Percentiles rank a stretch among this genome's conserved stretches.
phyloP scores from a whole-genome alignment of 2,797 vertebrate genomes.

The Sebastes ruberrimus region DNA sequence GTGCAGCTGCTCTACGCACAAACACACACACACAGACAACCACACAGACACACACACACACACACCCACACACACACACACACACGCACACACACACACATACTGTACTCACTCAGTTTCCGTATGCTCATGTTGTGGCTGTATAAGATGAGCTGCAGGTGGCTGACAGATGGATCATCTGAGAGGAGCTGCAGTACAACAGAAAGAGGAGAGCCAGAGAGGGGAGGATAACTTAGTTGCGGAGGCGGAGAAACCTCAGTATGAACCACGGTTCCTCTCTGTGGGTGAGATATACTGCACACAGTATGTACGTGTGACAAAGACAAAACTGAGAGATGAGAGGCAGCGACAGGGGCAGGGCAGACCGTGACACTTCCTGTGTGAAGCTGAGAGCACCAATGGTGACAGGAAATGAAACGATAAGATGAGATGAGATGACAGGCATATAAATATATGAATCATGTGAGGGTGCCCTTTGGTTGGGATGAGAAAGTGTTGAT shows the following conservation, averaged over 20 bases:
- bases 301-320: conserved; percentile 1
- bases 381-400: background rate
- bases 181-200: background rate
- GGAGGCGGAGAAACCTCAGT: background rate
- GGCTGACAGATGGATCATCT: conserved; percentile 20
- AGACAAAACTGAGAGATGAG: conserved; percentile 21
- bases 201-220: background rate
- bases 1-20: background rate
- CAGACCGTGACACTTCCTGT: conserved; percentile 67
- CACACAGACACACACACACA: too few relatives aligned
- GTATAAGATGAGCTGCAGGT: conserved; percentile 7
- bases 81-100: too few relatives aligned
- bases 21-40: background rate
- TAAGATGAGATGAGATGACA: conserved; percentile 3
- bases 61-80: too few relatives aligned
- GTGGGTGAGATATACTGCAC: conserved; percentile 2
- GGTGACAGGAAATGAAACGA: conserved; percentile 58
- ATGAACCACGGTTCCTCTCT: conserved; percentile 37
- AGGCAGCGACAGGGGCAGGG: conserved; percentile 20
- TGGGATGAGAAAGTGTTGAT: background rate
- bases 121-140: conserved; percentile 72
- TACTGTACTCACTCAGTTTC: conserved; percentile 80
- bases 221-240: background rate
- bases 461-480: background rate
- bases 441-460: background rate